phyloP scores from a whole-genome alignment of 2,113 vertebrate species.

The Dasyurus viverrinus region DNA sequence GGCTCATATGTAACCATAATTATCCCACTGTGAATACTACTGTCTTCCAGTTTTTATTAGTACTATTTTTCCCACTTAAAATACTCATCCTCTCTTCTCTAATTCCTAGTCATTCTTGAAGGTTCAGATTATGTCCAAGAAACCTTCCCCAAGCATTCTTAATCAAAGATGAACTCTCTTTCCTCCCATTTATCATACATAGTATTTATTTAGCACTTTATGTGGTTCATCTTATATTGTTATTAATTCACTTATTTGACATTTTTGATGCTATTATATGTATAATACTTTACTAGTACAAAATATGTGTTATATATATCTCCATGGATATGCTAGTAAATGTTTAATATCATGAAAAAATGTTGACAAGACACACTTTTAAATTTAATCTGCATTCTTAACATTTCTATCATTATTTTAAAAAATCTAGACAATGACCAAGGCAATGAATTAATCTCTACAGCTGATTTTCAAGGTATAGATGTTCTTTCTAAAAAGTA shows the following conservation, averaged over 20 bases:
- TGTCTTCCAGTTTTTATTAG: neutral
- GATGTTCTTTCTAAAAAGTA: neutral
- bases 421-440: neutral
- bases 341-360: too few species aligned
- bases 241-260: neutral
- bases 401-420: neutral
- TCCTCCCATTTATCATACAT: neutral
- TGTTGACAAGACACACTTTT: too few species aligned
- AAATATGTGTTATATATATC: too few species aligned
- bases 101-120: neutral
- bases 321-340: too few species aligned
- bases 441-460: neutral
- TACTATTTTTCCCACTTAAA: neutral
- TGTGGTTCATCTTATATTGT: neutral
- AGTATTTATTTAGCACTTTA: neutral
- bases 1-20: neutral
- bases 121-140: too few species aligned
- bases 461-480: neutral
- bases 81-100: neutral
- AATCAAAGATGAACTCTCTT: neutral
- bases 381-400: neutral
- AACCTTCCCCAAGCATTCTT: neutral
- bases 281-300: neutral
- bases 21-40: neutral
- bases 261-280: neutral